phyloP scores from a whole-genome alignment of 2,888 invertebrate species.

The Mesoligia furuncula region DNA sequence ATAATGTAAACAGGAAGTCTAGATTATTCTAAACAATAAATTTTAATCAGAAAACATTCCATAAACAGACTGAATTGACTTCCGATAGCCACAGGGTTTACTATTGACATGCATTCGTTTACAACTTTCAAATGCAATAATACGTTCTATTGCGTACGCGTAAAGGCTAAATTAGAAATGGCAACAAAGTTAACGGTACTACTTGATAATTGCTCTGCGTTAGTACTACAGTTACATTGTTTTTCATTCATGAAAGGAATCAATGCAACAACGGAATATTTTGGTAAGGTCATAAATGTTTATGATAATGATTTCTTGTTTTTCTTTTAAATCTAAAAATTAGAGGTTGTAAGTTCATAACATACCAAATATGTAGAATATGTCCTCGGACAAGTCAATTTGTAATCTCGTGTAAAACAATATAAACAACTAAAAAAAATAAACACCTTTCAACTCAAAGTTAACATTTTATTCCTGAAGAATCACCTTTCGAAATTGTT shows the following conservation, averaged over 20 bases:
- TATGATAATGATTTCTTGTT: background rate
- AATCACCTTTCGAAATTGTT: constrained; percentile 53
- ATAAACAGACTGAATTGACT: background rate
- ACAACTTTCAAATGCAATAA: constrained; percentile 44
- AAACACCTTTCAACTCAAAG: constrained; percentile 43
- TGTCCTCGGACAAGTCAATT: background rate
- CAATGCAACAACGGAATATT: constrained; percentile 10
- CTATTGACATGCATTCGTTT: constrained; percentile 19
- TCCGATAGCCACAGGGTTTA: background rate
- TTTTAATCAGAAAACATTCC: constrained; percentile 11
- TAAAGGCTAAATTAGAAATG: constrained; percentile 39
- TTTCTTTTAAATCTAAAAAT: background rate
- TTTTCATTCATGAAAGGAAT: constrained; percentile 2
- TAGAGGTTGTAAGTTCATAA: constrained; percentile 33
- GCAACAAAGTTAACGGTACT: constrained; percentile 42
- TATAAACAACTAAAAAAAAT: constrained; percentile 18
- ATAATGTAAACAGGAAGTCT: background rate
- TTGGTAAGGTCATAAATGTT: constrained; percentile 5
- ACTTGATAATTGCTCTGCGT: background rate
- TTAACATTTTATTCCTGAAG: constrained; percentile 39
- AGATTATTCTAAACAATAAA: background rate
- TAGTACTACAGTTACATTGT: background rate
- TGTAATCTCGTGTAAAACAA: constrained; percentile 7
- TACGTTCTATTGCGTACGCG: constrained; percentile 21
- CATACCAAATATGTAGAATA: constrained; percentile 46